phyloP scores from a whole-genome alignment of 2,888 invertebrate genomes.

The Melinaea menophilus region DNA sequence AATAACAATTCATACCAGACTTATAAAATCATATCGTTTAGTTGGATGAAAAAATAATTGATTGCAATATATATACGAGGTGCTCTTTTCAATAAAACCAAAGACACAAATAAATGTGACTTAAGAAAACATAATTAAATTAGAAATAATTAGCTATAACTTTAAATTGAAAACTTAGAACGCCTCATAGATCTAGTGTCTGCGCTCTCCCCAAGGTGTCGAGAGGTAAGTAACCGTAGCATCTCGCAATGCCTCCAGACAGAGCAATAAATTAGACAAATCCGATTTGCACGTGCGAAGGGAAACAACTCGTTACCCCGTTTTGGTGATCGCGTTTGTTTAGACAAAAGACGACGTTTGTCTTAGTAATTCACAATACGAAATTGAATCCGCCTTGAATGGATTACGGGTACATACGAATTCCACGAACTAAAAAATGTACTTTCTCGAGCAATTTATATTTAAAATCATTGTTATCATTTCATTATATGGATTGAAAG shows the following conservation, averaged over 20 bases:
- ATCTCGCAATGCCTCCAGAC: constrained; percentile 56
- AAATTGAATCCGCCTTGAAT: constrained; percentile 36
- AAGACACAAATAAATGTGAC: too few relatives aligned
- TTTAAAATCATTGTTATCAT: neutral
- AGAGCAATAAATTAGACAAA: constrained; percentile 75
- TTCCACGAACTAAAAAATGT: neutral
- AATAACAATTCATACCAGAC: too few relatives aligned
- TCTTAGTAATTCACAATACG: constrained; percentile 38
- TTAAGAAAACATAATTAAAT: too few relatives aligned
- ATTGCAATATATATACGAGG: too few relatives aligned
- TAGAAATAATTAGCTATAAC: too few relatives aligned
- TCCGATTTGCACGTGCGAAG: constrained; percentile 72
- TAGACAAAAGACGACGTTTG: constrained; percentile 54
- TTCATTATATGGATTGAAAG: constrained; percentile 1
- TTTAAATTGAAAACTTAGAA: too few relatives aligned
- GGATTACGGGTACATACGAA: constrained; percentile 7
- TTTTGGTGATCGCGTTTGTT: constrained; percentile 56
- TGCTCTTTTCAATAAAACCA: too few relatives aligned
- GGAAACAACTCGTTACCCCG: constrained; percentile 51
- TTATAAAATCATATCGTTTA: too few relatives aligned
- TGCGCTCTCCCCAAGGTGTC: constrained; percentile 46
- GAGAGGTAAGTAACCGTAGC: constrained; percentile 70
- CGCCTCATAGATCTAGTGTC: constrained; percentile 8
- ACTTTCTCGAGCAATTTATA: neutral
- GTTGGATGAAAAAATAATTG: too few relatives aligned